Evolutionary conservation across 2,888 invertebrate species (phyloP), one percentile per base, ranked within the genome.

Genomic region (Glyphotaelius pellucidus): DNA sequence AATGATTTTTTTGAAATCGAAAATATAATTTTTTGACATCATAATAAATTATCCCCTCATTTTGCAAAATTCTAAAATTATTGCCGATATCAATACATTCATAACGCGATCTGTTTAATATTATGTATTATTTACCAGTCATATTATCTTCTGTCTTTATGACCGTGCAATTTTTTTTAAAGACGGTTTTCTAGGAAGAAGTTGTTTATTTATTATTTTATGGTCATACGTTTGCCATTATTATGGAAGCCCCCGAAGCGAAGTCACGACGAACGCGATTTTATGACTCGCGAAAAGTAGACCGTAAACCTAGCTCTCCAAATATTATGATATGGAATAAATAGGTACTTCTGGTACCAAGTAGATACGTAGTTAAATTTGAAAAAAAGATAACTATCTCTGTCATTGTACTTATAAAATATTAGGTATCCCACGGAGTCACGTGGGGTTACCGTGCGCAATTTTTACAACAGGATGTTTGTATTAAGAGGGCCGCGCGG

Each of bases 261-360:
- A 52, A 90, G 89, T 90, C 92, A 92, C 92, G 92, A 92, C 90
- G 32, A 35, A 83, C 32, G 88, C 92, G 90, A 89, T 91, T 81
- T 81, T 80, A 89, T 81, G 88, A 80, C 81, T 47, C 67, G 42
- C 35, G 88, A 80, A 89, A 81, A 91, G 88, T 52, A 80, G 81
- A 80, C 38, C 47, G 42, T 88, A 42, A 38, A 88, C 81, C 89
- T 88, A 42, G 80, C 87, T 67, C 25, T 67, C 67, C 90, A 67
- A 67, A 67, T 67, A 67, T 67, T 67, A 25, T 67, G 7, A 25
- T 67, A 67, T 25, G 25, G 67, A 67, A 67, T 25, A 67, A 25
- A 19, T 67, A 25, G 25, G 25, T 67, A 67, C 67, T 67, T 19
- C 25, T 19, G 9, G 67, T 67, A 67, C 67, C 25, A 67, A 15